Conservation (phyloP, 2,113 vertebrate genomes). For the Larimichthys crocea region DNA sequence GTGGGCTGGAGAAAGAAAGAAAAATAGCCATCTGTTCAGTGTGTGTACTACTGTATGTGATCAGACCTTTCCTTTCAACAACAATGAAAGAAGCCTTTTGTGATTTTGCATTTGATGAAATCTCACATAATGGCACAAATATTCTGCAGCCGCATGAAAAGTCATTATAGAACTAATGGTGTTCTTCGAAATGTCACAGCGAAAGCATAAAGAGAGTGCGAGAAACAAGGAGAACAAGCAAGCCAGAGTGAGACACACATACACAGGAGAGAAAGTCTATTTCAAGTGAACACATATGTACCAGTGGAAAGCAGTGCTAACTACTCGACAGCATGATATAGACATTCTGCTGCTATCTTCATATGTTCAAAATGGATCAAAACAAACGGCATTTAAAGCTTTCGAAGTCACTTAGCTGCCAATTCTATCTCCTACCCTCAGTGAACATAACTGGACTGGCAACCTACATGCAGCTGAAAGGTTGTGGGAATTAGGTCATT, state of each 20-base stretch:
- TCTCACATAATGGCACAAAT: slow-evolving; percentile 65
- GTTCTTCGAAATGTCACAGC: slow-evolving; percentile 74
- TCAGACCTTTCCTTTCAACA: slow-evolving; percentile 55
- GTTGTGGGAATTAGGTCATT: background rate
- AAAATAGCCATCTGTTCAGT: background rate
- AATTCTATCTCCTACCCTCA: slow-evolving; percentile 46
- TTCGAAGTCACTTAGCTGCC: slow-evolving; percentile 46
- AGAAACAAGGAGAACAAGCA: background rate
- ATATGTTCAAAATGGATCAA: slow-evolving; percentile 19
- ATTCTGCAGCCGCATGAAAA: slow-evolving; percentile 68
- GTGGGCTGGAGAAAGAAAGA: slow-evolving; percentile 4
- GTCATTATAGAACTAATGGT: slow-evolving; percentile 75
- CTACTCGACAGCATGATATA: slow-evolving; percentile 28
- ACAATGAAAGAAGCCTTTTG: slow-evolving; percentile 64
- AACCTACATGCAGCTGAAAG: background rate
- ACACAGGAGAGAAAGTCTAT: slow-evolving; percentile 50
- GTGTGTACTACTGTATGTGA: slow-evolving; percentile 19
- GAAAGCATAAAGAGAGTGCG: slow-evolving; percentile 42
- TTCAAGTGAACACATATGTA: slow-evolving; percentile 44
- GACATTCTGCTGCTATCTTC: slow-evolving; percentile 47
- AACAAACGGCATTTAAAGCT: slow-evolving; percentile 66
- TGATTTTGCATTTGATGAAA: slow-evolving; percentile 68
- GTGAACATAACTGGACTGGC: slow-evolving; percentile 15
- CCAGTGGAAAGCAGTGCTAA: slow-evolving; percentile 35
- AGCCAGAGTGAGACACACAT: slow-evolving; percentile 7